Base-by-base conservation (phyloP, 2,113 vertebrate species). In the Vimba vimba region DNA sequence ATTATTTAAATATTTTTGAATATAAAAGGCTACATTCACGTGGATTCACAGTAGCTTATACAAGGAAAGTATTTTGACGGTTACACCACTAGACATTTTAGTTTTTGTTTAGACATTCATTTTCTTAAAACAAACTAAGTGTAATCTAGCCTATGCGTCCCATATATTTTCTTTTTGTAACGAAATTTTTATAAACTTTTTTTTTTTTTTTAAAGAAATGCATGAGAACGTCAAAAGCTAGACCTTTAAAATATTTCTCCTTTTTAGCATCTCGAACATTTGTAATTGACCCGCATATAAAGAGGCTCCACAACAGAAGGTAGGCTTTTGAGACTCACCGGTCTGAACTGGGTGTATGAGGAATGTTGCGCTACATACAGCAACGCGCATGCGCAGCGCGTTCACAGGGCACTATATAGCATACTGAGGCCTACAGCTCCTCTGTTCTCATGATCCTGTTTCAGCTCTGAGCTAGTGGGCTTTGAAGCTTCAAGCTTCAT, bases 351-450 rank as follows among this genome's bases (percentile, higher is more conserved):
- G 47, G 66, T 39, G 82, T 73, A 57, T 59, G 68, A 59, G 82
- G 82, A 83, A 69, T 76, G 85, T 82, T 77, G 79, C 30, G 69
- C 85, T 43, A 39, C 11, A 64, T 62, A n/a, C 19, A 13, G 23
- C 57, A 86, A 36, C 8, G 79, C 88, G 88, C 88, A 89, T 89
- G 88, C 80, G 88, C 88, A 75, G 33, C 47, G 45, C n/a, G 8
- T 71, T 88, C 57, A 45, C 60, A 71, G 77, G 76, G 55, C 55
- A 45, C 82, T 73, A 83, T 52, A 82, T 83, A 43, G 68, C 82
- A 59, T 69, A 57, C 43, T 19, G 81, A 78, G 81, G 85, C 88
- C 86, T 87, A 76, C 79, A 83, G 79, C 66, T 89, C n/a, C 36
- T 79, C 60, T 66, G 50, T 83, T 68, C 68, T 79, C 74, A 21